Evolutionary conservation across 2,113 vertebrate genomes (phyloP), one percentile per base, ranked within the genome.

Genomic region (Tychaedon coryphoeus): DNA sequence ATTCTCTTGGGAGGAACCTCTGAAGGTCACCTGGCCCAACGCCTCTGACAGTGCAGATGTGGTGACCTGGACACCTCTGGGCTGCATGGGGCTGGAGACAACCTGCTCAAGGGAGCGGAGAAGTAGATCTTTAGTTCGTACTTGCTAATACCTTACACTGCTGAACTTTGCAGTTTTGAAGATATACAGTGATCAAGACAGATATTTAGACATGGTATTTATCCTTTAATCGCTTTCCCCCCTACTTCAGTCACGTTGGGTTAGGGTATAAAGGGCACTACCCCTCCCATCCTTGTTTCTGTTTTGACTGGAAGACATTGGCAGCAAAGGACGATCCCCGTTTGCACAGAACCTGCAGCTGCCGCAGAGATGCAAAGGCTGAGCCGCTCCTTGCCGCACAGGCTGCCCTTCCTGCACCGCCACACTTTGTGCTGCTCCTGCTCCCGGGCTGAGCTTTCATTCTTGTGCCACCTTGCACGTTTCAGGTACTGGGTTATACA

Each of bases 221-320:
- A 45, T 61, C 28, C 22, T 61, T 87, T 33, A 14, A 50, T 74
- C 57, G 15, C 31, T 43, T 79, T n/a, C 43, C 53, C n/a, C 33
- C 11, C 1, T 45, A 7, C 34, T 56, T 54, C 43, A n/a, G 38
- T 51, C 65, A 12, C 0, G 0, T 3, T 60, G 19, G 40, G 23
- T 57, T 17, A 4, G 9, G 51, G 18, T 53, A 4, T 43, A 43
- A 26, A 47, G 61, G 18, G 26, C 1, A 0, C 45, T 67, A 11
- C 29, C 33, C 28, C 19, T 65, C 83, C 9, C 53, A 25, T 19
- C 22, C 19, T 66, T 57, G 51, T 43, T 53, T 64, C 78, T 45
- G 10, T 47, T 71, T 66, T 58, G 57, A 22, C 22, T 67, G 62
- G 47, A 57, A n/a, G 38, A 19, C 45, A 4, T 0, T 5, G 65